A percentile compares a stretch with the other conserved stretches of the same genome.
Evolutionary conservation across 2,888 invertebrate genomes (phyloP).

Genomic region (Drosophila peninsularis): DNA sequence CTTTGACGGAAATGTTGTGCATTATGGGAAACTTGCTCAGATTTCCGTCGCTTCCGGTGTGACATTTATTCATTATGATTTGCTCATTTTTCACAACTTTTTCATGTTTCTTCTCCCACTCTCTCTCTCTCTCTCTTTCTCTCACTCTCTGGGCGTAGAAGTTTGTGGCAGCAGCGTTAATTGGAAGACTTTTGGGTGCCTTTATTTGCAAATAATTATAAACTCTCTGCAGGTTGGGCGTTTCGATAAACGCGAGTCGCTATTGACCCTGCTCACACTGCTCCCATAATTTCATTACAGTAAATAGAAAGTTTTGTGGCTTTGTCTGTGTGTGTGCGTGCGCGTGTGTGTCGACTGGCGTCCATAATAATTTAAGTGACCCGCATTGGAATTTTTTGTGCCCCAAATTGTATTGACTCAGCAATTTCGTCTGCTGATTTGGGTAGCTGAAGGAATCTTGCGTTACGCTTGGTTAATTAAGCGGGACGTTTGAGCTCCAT

Average conservation of each 20-base stretch:
- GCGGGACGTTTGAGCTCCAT: conserved; percentile 45
- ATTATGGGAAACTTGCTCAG: conserved; percentile 61
- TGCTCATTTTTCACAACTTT: conserved; percentile 60
- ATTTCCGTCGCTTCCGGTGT: conserved; percentile 76
- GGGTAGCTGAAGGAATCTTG: conserved; percentile 40
- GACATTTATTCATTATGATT: conserved; percentile 81
- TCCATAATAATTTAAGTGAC: conserved; percentile 46
- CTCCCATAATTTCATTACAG: conserved; percentile 41
- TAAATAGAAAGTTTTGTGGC: conserved; percentile 47
- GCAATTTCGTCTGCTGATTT: conserved; percentile 63
- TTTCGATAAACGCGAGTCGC: conserved; percentile 43
- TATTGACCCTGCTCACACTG: conserved; percentile 60
- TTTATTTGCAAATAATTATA: conserved; percentile 79
- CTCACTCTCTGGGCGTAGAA: neutral
- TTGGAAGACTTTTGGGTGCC: conserved; percentile 57
- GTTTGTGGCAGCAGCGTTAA: conserved; percentile 47
- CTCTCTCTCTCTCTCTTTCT: neutral
- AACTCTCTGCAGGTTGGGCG: conserved; percentile 37
- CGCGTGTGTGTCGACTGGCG: conserved; percentile 4
- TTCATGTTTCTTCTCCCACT: conserved; percentile 1
- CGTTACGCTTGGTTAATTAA: conserved; percentile 68
- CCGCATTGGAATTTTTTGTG: conserved; percentile 42
- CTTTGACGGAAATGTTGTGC: conserved; percentile 69
- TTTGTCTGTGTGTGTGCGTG: conserved; percentile 1
- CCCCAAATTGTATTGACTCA: conserved; percentile 64